Percentiles rank a stretch among this genome's conserved stretches.
These are phyloP conservation scores for Nemotelus nigrinus DNA, from an alignment of 2,888 invertebrate species.

Conservation along the genomic window DNA sequence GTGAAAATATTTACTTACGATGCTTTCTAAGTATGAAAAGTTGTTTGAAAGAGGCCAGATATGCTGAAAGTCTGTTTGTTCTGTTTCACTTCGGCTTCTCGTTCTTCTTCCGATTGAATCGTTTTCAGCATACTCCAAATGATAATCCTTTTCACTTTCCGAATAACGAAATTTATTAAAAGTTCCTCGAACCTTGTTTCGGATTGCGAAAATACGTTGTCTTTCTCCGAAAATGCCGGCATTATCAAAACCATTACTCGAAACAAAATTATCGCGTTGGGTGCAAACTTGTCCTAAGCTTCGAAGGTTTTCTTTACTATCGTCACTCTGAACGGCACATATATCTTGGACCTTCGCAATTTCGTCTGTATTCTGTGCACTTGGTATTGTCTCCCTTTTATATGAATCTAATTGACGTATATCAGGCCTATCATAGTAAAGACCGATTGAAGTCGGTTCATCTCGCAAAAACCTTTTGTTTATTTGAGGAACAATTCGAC, in stretches of 20 bases:
- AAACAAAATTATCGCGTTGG: background rate
- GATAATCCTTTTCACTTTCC: slow-evolving; percentile 32
- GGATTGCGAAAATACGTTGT: background rate
- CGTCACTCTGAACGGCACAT: background rate
- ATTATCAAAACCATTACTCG: background rate
- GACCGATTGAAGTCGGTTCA: too few relatives aligned
- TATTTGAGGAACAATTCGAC: too few relatives aligned
- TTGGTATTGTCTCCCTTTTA: too few relatives aligned
- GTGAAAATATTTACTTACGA: slow-evolving; percentile 17
- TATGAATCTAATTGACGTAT: too few relatives aligned
- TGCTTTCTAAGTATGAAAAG: background rate
- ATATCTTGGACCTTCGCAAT: too few relatives aligned
- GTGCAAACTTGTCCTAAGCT: background rate
- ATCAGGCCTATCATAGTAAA: too few relatives aligned
- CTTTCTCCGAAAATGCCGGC: slow-evolving; percentile 4
- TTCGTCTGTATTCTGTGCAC: too few relatives aligned
- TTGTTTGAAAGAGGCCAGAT: background rate
- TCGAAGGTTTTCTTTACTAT: slow-evolving; percentile 9
- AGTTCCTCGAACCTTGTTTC: background rate
- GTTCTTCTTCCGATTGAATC: slow-evolving; percentile 25
- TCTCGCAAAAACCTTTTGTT: too few relatives aligned
- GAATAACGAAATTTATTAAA: slow-evolving; percentile 28
- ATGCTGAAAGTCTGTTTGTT: slow-evolving; percentile 50
- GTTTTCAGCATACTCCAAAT: too few relatives aligned
- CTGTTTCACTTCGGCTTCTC: slow-evolving; percentile 55